These are phyloP conservation scores for Eciton burchellii DNA, from an alignment of 1,140 invertebrate species.

Conservation along the genomic window DNA sequence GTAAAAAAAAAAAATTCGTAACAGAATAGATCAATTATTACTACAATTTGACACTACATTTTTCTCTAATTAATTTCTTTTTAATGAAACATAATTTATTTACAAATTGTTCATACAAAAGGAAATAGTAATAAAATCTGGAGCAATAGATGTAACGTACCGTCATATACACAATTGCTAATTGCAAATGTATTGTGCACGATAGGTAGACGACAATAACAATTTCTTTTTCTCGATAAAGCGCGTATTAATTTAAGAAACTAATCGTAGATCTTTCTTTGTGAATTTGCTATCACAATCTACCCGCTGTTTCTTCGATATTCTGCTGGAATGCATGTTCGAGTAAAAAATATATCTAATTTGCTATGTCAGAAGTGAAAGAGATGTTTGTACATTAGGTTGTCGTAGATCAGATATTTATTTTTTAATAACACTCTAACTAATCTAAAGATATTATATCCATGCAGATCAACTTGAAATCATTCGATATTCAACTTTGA, in stretches of 20 bases:
- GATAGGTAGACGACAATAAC: conserved; percentile 46
- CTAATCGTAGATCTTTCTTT: conserved; percentile 8
- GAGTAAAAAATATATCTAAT: conserved; percentile 45
- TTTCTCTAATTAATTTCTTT: not conserved
- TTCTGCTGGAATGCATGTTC: not conserved
- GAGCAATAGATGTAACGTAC: not conserved
- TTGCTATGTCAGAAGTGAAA: conserved; percentile 3
- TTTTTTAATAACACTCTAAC: not conserved
- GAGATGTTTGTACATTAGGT: conserved; percentile 30
- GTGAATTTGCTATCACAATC: conserved; percentile 2
- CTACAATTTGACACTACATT: not conserved
- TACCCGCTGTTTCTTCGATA: conserved; percentile 6
- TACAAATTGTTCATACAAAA: conserved; percentile 21
- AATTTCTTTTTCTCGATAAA: conserved; percentile 35
- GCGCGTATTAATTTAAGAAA: not conserved
- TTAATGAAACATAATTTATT: conserved; percentile 28
- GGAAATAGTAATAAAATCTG: conserved; percentile 34
- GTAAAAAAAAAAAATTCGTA: conserved; percentile 31
- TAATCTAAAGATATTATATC: not conserved
- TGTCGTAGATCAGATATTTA: not conserved
- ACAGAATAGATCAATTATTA: conserved; percentile 11
- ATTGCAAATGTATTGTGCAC: conserved; percentile 30
- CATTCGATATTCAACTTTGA: not conserved
- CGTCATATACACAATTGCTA: conserved; percentile 7
- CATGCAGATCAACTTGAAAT: not conserved